Base-by-base conservation (phyloP, 2,113 vertebrate species). In the Piprites chloris region DNA sequence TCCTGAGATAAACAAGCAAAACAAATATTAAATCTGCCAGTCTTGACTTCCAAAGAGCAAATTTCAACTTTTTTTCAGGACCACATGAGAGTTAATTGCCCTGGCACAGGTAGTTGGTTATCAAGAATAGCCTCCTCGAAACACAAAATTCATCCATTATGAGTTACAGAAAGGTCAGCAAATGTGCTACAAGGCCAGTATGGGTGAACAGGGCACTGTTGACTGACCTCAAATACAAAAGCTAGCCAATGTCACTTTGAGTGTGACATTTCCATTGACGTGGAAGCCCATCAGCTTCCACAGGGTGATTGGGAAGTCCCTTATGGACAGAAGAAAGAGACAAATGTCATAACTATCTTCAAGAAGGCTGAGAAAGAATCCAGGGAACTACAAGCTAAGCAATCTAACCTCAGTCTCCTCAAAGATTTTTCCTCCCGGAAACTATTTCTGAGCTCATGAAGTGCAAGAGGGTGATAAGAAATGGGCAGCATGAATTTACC, bases 271-370 rank as follows among this genome's bases (percentile, higher is more conserved):
- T n/a, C n/a, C n/a, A n/a, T n/a, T n/a, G n/a, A n/a, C n/a, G n/a
- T n/a, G n/a, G n/a, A n/a, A n/a, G n/a, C 30, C 52, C 12, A 2
- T 61, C 1, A 4, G 0, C 69, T 78, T 93, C 0, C 1, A 4
- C 26, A 8, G 35, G 62, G 49, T 73, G 26, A 21, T 0, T 10
- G 19, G 18, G 35, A 11, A 58, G 55, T 78, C 50, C 8, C 1
- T 46, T 33, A n/a, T 66, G 27, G 41, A 61, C 32, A 62, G 59
- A 90, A 77, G 27, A 26, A 74, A 61, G 65, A 56, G 17, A 20
- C 9, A 85, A 76, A 76, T 67, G 11, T 59, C 21, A 32, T 50
- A 77, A 19, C 14, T 3, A 5, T 41, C 65, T 74, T 87, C 53
- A 82, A n/a, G 69, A 75, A 68, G 5, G 35, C 11, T 59, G 44